Base-by-base conservation (phyloP, 2,888 invertebrate species). In the Pterostichus niger region DNA sequence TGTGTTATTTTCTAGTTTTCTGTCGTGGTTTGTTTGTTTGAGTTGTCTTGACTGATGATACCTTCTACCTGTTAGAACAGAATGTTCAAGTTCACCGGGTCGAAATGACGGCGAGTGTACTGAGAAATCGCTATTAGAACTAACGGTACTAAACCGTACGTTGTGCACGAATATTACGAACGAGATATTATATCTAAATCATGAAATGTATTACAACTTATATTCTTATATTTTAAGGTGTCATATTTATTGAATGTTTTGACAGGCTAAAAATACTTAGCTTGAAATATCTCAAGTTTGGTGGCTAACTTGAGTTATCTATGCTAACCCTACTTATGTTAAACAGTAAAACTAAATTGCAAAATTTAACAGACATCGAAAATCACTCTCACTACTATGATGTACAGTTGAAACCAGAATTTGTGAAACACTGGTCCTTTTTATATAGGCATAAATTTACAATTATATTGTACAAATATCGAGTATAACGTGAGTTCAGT, bases 71-170 rank as follows among this genome's bases (percentile, higher is more conserved):
- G 64, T 64, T 71, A 44, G 40, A 71, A 71, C 44, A 71, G 44
- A 71, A 7, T 44, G 44, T 31, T 49, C 75, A 52, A 75, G 75
- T 75, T 75, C 75, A 75, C 54, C 73, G 31, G 73, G 52, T 75
- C 52, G 75, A 75, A 75, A 75, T 71, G 68, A 71, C 68, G 24
- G 40, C 35, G 46, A 71, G 46, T 13, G 68, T 71, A 71, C 75
- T 82, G 75, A 82, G 82, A 82, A 82, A 75, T 75, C 49, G 82
- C 75, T 75, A 82, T 82, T 82, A 82, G 59, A 46, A 56, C 59
- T 82, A 82, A 82, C 82, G 82, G 82, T 82, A 82, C 52, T 52
- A 52, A 75, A 75, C 75, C 75, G 75, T 73, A 49, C 35, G 35
- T 75, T 44, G 52, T 33, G 13, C 44, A 80, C 68, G 80, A 61